Base-by-base conservation (phyloP, 2,888 invertebrate genomes). In the Agrilus biguttatus region DNA sequence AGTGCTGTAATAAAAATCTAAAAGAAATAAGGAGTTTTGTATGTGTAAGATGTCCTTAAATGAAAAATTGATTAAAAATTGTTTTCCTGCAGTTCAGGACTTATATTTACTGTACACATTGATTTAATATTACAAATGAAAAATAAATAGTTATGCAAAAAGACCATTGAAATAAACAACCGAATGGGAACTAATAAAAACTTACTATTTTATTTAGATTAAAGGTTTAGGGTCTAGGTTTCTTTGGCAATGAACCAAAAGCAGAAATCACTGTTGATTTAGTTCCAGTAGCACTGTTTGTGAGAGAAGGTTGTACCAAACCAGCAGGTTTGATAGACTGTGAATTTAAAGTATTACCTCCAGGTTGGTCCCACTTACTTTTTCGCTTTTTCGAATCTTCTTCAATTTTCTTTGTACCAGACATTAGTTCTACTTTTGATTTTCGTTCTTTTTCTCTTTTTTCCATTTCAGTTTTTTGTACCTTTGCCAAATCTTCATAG, bases 191-290 rank as follows among this genome's bases (percentile, higher is more conserved):
- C 4, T 10, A 28, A 10, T 28, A 10, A 28, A 10, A 10, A 28
- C 8, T 28, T 10, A 28, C 28, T 28, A 5, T 28, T 21, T 21
- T 21, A 21, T 3, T 21, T 21, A 6, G 8, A 35, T 44, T 3
- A 17, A 17, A 17, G 4, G 17, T 4, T 17, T 46, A 59, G 23
- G 53, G 51, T 61, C 75, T 74, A 42, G 75, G 74, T 68, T 89
- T 90, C 60, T 90, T 91, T 8, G 86, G 85, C 51, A 93, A 71
- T 13, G 88, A 87, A 23, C 92, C 92, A 68, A 91, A 90, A 19
- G 92, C 92, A 17, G 90, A 89, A 56, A 93, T 92, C 36, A 92
- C 83, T 1, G 91, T 92, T 13, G 89, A 81, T 63, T 91, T 92
- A 3, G 90, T 90, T 34, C 90, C 91, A 0, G 91, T 87, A 0